Conservation (phyloP, 2,888 invertebrate genomes). For the Brachylomia viminalis region DNA sequence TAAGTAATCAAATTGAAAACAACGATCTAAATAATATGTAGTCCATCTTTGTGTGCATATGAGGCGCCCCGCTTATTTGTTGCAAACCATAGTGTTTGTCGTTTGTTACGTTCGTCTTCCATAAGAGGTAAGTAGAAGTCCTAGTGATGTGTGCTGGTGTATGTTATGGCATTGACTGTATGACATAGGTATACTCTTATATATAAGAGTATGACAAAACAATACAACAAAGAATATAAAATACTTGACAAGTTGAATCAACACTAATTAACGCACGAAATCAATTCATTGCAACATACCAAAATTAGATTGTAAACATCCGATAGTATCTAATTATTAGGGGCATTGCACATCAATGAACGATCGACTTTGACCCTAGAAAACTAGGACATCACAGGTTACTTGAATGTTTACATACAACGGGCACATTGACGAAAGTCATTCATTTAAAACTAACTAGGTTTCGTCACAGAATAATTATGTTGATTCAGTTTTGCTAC, state of each 20-base stretch:
- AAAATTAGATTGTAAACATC: conserved; percentile 32
- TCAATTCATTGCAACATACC: conserved; percentile 26
- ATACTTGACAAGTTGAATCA: neutral
- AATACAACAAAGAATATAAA: neutral
- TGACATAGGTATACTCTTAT: neutral
- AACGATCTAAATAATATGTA: conserved; percentile 32
- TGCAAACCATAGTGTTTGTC: conserved; percentile 9
- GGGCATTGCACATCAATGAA: conserved; percentile 46
- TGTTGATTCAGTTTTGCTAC: neutral
- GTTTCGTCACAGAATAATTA: neutral
- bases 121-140: conserved; percentile 24
- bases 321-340: conserved; percentile 25
- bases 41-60: conserved; percentile 5
- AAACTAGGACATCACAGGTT: conserved; percentile 22
- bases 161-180: conserved; percentile 1
- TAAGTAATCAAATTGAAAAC: conserved; percentile 21
- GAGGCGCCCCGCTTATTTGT: neutral
- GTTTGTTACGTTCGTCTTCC: conserved; percentile 30
- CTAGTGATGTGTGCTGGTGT: neutral
- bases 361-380: conserved; percentile 41
- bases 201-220: neutral
- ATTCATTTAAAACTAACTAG: neutral
- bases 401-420: conserved; percentile 36
- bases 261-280: neutral
- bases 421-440: neutral